These are phyloP conservation scores for Microctenopoma stevenorrisi DNA, from an alignment of 2,797 vertebrate species.

Conservation along the genomic window DNA sequence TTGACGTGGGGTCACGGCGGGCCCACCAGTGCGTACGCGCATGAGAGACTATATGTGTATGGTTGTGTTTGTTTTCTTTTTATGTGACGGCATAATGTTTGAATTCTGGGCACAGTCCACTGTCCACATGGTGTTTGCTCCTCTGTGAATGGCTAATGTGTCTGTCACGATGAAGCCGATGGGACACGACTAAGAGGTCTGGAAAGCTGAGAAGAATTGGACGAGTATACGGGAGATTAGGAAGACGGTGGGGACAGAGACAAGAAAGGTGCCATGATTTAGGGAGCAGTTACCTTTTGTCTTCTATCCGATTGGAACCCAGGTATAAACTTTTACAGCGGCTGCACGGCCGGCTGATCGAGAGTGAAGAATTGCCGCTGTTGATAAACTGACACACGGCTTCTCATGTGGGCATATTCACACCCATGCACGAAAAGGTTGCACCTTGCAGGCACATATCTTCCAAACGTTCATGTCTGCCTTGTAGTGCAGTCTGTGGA, in stretches of 20 bases:
- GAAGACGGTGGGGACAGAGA: constrained; percentile 37
- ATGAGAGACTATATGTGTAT: constrained; percentile 36
- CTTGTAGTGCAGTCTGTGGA: constrained; percentile 1
- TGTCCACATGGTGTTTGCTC: constrained; percentile 72
- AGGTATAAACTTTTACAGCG: constrained; percentile 65
- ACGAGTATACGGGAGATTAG: constrained; percentile 47
- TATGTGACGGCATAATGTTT: constrained; percentile 75
- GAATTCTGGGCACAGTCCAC: constrained; percentile 73
- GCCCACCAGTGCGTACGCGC: constrained; percentile 49
- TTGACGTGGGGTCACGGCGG: constrained; percentile 75
- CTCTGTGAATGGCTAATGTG: constrained; percentile 73
- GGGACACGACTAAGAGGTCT: constrained; percentile 63
- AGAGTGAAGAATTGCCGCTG: constrained; percentile 71
- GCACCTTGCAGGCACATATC: constrained; percentile 18
- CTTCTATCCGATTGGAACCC: constrained; percentile 48
- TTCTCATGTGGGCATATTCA: constrained; percentile 42
- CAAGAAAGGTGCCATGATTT: constrained; percentile 50
- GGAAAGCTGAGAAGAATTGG: constrained; percentile 36
- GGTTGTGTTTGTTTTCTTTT: constrained; percentile 54
- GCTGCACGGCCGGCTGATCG: constrained; percentile 63
- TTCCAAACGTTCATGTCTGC: not conserved
- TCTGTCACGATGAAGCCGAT: constrained; percentile 67
- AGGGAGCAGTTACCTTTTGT: constrained; percentile 60
- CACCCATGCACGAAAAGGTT: constrained; percentile 48
- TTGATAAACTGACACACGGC: constrained; percentile 68